Conservation (phyloP, 2,113 vertebrate genomes). For the pig (Sus scrofa) region DNA sequence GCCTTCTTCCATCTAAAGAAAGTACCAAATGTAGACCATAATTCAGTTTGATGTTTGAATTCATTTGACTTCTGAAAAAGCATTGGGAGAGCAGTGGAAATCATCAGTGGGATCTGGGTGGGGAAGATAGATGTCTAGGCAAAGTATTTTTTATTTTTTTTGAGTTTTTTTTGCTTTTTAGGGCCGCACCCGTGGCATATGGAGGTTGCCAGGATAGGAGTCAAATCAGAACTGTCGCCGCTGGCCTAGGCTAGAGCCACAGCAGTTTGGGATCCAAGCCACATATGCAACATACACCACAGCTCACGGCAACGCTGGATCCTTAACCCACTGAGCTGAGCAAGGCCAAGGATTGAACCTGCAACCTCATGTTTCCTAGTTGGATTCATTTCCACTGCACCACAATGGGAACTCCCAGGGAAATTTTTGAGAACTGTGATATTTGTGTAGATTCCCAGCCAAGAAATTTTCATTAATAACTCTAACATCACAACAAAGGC, state of each 20-base stretch:
- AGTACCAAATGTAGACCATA: not conserved
- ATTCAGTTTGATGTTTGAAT: not conserved
- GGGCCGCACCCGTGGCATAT: no score
- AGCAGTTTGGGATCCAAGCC: no score
- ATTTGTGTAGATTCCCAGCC: not conserved
- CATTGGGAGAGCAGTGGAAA: not conserved
- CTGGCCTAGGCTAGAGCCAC: no score
- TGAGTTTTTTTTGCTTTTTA: no score
- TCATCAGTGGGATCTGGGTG: not conserved
- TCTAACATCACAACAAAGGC: not conserved
- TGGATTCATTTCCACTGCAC: no score
- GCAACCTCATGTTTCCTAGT: no score
- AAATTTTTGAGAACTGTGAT: not conserved
- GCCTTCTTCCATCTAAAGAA: not conserved
- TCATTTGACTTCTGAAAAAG: not conserved
- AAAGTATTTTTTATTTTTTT: not conserved
- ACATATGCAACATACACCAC: no score
- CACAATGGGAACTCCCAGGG: not conserved
- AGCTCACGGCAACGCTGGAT: no score
- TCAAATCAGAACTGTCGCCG: no score
- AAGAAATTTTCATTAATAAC: constrained; percentile 5
- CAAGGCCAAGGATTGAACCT: no score
- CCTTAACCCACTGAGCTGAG: no score
- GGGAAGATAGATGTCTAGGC: not conserved
- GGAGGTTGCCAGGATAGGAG: no score